These are phyloP conservation scores for Actinernus sp. DNA, from an alignment of 92 coral and sea anemone species.

Conservation along the genomic window DNA sequence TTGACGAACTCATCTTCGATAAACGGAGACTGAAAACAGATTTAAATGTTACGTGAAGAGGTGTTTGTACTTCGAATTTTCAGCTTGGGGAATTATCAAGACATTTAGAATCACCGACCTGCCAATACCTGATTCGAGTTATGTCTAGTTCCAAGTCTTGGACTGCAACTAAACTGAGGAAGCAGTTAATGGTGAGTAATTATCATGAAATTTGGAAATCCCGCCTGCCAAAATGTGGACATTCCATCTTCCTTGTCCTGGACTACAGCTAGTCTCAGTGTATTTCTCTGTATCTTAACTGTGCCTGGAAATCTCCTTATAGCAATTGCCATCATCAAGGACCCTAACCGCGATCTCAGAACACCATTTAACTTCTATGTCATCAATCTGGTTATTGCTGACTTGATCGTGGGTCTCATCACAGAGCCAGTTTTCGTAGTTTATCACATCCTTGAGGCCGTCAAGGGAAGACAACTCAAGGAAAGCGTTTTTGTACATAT, in stretches of 20 bases:
- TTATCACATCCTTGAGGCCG: constrained; percentile 63
- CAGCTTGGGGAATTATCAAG: too few species aligned
- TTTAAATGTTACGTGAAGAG: too few species aligned
- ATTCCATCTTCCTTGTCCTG: constrained; percentile 53
- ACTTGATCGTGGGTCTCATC: constrained; percentile 62
- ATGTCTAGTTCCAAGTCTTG: too few species aligned
- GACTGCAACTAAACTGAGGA: too few species aligned
- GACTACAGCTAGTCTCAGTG: constrained; percentile 42
- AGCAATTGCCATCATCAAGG: constrained; percentile 55
- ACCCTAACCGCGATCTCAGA: constrained; percentile 64
- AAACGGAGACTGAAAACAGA: too few species aligned
- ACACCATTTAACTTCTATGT: constrained; percentile 75
- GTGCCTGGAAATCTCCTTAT: constrained; percentile 71
- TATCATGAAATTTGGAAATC: constrained; percentile 6
- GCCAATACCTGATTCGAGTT: too few species aligned
- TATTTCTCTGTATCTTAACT: constrained; percentile 46
- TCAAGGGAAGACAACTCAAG: constrained; percentile 10
- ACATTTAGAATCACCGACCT: too few species aligned
- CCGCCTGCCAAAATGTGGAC: constrained; percentile 8
- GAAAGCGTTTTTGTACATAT: constrained; percentile 31
- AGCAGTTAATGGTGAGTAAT: too few species aligned
- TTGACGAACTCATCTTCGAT: too few species aligned
- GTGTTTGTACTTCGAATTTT: too few species aligned
- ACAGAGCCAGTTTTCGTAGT: constrained; percentile 69
- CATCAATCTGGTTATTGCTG: constrained; percentile 63